These are phyloP conservation scores for Drosophila tsacasi DNA, from an alignment of 1,140 invertebrate genomes.

Conservation along the genomic window DNA sequence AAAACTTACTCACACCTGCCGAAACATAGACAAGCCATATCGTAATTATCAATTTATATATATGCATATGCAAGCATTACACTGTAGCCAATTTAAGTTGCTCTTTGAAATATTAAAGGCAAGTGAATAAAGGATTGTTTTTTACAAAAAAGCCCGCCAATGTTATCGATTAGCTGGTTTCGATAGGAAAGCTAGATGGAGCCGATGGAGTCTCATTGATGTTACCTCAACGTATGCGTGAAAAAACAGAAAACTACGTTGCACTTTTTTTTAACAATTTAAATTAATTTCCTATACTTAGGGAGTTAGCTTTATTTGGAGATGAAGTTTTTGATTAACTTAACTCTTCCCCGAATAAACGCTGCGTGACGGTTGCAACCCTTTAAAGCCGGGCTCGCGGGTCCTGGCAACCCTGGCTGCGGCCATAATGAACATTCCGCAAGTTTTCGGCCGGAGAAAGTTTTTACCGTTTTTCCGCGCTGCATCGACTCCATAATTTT, in stretches of 20 bases:
- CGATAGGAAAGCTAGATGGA: not conserved
- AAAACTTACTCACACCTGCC: slow-evolving; percentile 45
- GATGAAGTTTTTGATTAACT: too few relatives aligned
- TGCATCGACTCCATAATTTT: slow-evolving; percentile 10
- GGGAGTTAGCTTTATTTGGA: too few relatives aligned
- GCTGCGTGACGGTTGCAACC: not conserved
- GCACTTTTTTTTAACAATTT: too few relatives aligned
- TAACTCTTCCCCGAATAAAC: not conserved
- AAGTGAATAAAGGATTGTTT: slow-evolving; percentile 40
- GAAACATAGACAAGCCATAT: slow-evolving; percentile 48
- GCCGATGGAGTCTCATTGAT: not conserved
- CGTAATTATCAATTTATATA: slow-evolving; percentile 47
- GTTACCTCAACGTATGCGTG: too few relatives aligned
- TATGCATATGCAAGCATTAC: slow-evolving; percentile 18
- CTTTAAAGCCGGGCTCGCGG: not conserved
- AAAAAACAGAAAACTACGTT: too few relatives aligned
- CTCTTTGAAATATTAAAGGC: slow-evolving; percentile 28
- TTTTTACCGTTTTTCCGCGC: slow-evolving; percentile 36
- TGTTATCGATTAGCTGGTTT: slow-evolving; percentile 5
- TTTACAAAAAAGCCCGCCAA: slow-evolving; percentile 16
- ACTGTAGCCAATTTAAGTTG: slow-evolving; percentile 41
- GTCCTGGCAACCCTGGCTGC: not conserved
- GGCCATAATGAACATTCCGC: slow-evolving; percentile 24
- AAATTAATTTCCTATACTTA: too few relatives aligned
- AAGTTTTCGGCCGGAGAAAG: slow-evolving; percentile 26